A percentile compares a stretch with the other conserved stretches of the same genome.
Evolutionary conservation across 1,140 invertebrate species (phyloP).

Genomic region (Pogonomyrmex barbatus): DNA sequence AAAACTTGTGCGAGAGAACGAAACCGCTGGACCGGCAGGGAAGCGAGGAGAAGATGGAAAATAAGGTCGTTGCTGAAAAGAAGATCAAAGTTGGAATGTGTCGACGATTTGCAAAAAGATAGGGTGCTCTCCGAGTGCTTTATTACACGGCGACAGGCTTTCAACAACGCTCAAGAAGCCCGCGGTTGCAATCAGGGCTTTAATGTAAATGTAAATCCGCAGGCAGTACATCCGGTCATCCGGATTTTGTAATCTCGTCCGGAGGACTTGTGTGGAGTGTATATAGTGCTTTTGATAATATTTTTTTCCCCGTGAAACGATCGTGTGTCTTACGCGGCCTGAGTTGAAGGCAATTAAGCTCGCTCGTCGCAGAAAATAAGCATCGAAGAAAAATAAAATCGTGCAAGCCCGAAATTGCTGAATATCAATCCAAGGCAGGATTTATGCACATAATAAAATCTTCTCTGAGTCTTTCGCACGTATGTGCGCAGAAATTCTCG

Average conservation of each 20-base stretch:
- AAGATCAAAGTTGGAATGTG: conserved; percentile 73
- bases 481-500: background rate
- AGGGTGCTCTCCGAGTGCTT: conserved; percentile 62
- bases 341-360: conserved; percentile 33
- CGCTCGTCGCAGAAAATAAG: conserved; percentile 34
- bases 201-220: conserved; percentile 72
- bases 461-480: background rate
- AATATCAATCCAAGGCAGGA: conserved; percentile 7
- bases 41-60: background rate
- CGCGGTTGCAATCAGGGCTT: conserved; percentile 61
- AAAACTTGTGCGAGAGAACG: conserved; percentile 4
- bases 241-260: conserved; percentile 32
- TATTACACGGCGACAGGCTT: conserved; percentile 65
- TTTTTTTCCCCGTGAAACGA: conserved; percentile 23
- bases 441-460: conserved; percentile 48
- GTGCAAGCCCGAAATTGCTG: conserved; percentile 1
- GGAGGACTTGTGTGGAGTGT: background rate
- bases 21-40: background rate
- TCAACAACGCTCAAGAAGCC: conserved; percentile 36
- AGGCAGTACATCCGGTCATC: conserved; percentile 27
- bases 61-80: conserved; percentile 29
- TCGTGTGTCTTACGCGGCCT: background rate
- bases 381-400: background rate
- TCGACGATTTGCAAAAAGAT: conserved; percentile 43
- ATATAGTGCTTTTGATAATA: conserved; percentile 17